Evolutionary conservation across 2,113 vertebrate genomes (phyloP).

Genomic region (Hydropotes inermis): DNA sequence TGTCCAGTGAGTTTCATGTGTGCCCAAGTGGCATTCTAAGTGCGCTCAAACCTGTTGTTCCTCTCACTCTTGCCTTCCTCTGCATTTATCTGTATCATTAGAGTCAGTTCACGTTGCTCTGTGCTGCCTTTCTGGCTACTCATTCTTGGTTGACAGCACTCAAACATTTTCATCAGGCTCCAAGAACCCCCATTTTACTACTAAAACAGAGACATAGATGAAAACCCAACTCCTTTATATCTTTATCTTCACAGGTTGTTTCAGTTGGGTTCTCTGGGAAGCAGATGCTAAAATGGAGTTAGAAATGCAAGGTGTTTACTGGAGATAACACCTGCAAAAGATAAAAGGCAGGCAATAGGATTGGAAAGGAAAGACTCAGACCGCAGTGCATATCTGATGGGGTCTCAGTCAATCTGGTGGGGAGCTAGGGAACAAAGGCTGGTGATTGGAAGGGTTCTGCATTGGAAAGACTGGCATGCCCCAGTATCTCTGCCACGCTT

Average conservation of each 20-base stretch:
- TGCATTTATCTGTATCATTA: not conserved
- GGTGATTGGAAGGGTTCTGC: not conserved
- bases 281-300: not conserved
- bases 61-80: not conserved
- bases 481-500: not conserved
- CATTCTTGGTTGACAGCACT: not conserved
- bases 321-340: not conserved
- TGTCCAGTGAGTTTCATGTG: not conserved
- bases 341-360: not conserved
- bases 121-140: not conserved
- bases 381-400: not conserved
- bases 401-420: not conserved
- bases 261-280: not conserved
- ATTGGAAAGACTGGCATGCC: not conserved
- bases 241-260: not conserved
- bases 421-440: not conserved
- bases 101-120: not conserved
- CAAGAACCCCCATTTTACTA: not conserved
- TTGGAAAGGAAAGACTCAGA: not conserved
- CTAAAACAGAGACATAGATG: not conserved
- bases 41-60: not conserved
- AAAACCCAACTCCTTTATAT: not conserved
- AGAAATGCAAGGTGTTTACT: not conserved
- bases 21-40: not conserved
- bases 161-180: not conserved